Base-by-base conservation (phyloP, 1,140 invertebrate species). In the Macrocentrus cingulum region DNA sequence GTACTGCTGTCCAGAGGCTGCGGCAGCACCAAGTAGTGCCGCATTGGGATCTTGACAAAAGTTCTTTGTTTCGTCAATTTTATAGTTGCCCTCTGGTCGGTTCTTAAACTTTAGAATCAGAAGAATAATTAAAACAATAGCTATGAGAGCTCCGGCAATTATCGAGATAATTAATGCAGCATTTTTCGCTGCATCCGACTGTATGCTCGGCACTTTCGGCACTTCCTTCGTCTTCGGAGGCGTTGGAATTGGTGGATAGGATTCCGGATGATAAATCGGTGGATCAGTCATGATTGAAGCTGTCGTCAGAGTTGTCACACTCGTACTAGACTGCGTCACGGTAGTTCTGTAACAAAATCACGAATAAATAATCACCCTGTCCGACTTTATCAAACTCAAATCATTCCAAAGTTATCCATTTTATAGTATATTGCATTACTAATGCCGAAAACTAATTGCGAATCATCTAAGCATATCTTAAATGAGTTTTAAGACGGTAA, bases 81-180 rank as follows among this genome's bases (percentile, higher is more conserved):
- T 97, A 73, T 95, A 97, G 13, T 88, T 90, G 9, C 88, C 86
- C 71, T 95, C 91, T 11, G 91, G 86, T 41, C 91, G 85, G 63
- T 90, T 90, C 76, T 94, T 91, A 76, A 92, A 92, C 75, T 93
- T 93, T 61, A 96, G 84, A 54, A 97, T 88, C 45, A 95, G 86
- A 25, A 97, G 85, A 15, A 95, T 91, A 51, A 97, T 88, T 25
- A 97, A 83, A 9, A 98, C 89, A 56, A 97, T 89, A 19, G 92
- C 91, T 66, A 97, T 95, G 37, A 97, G 81, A 5, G 93, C 90
- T 18, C 91, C 93, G 0, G 92, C 93, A 54, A 95, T 92, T 59
- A 97, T 94, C 48, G 91, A 90, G 34, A 95, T 92, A 39, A 94
- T 88, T 60, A 94, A 81, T 2, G 85, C 88, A 0, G 87, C 87